Evolutionary conservation across 2,113 vertebrate species (phyloP), one percentile per base, ranked within the genome.

Genomic region (Xiphophorus maculatus): DNA sequence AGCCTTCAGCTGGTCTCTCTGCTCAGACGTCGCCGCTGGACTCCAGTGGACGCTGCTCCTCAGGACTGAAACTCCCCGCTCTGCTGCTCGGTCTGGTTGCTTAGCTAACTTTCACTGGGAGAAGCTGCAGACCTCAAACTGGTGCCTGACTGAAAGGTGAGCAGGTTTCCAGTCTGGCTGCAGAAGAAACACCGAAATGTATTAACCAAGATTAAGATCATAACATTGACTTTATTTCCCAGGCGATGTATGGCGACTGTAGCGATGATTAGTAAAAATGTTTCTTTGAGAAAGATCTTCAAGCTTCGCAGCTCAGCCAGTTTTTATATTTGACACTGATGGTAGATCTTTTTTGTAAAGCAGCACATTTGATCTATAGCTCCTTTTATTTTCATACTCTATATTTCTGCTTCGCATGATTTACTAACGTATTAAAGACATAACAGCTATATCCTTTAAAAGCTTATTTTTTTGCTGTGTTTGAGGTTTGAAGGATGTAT

Each of bases 341-440:
- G 83, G 70, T 33, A 60, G 72, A 63, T 75, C 27, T 83, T 54
- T 84, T 85, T 83, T 92, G 84, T 91, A 92, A 93, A 90, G 73
- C 85, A 74, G 80, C 75, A 83, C 80, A 69, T 87, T 69, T 30
- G 84, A 84, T 80, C 70, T 87, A 83, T 84, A 78, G 92, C 71
- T 54, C n/a, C 5, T 89, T 89, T 91, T 90, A 89, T 92, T 91
- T 91, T 91, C 86, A 29, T 91, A 88, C 77, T 77, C 29, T 81
- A 88, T 86, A 82, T 86, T 88, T 87, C 64, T 80, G 90, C 85
- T 91, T 89, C 90, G 93, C 92, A 94, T 95, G 92, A 87, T 92
- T 89, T 88, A 89, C 83, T 94, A 90, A 94, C 88, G 87, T 82
- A 84, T 82, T 84, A 87, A 89, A 74, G 75, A 84, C 84, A 81